A percentile compares a stretch with the other conserved stretches of the same genome.
Conservation (phyloP, 2,113 vertebrate genomes). For the Dicaeum eximium region DNA sequence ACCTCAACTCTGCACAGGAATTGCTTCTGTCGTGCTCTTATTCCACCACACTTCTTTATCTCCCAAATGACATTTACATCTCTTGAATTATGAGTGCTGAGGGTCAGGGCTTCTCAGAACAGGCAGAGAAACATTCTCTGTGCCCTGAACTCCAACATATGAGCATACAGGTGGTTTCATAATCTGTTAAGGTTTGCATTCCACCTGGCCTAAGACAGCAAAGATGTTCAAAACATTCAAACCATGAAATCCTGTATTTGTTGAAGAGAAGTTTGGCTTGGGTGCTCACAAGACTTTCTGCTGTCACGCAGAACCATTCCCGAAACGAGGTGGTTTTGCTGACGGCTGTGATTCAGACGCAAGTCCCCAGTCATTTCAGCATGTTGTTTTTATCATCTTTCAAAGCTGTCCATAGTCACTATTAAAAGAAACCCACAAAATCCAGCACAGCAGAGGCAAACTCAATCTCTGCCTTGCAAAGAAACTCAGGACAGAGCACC, state of each 20-base stretch:
- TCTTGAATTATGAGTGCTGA: neutral
- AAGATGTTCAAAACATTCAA: neutral
- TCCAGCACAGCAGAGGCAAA: neutral
- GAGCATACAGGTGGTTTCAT: neutral
- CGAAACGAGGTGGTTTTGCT: slow-evolving; percentile 1
- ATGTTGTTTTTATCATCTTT: neutral
- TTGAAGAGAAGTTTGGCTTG: neutral
- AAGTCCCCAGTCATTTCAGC: neutral
- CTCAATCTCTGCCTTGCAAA: neutral
- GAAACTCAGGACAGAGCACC: neutral
- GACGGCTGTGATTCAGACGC: neutral
- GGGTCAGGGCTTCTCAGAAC: too few species aligned
- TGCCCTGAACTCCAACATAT: too few species aligned
- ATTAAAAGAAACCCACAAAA: slow-evolving; percentile 33
- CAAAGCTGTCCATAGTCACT: neutral
- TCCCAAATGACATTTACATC: neutral
- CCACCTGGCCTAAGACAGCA: neutral
- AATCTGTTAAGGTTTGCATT: neutral
- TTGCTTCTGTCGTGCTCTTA: neutral
- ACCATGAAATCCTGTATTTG: neutral
- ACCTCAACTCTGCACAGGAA: neutral
- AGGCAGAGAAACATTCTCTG: too few species aligned
- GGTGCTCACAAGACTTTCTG: neutral
- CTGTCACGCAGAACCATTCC: neutral
- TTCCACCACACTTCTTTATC: neutral